Evolutionary conservation across 2,888 invertebrate species (phyloP).

Genomic region (Chymomyza fuscimana): DNA sequence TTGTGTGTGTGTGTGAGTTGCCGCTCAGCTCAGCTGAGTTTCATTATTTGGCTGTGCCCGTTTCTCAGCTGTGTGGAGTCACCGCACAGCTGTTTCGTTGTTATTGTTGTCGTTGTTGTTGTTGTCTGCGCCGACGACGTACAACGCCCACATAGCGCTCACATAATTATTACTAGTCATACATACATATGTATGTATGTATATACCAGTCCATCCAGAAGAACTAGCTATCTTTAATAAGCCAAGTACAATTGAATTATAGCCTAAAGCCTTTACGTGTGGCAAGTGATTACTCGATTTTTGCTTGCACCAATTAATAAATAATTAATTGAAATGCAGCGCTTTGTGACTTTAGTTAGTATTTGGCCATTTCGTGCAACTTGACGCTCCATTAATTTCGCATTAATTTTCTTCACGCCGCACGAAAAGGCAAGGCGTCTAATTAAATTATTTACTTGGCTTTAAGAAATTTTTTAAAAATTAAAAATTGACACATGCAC

Average conservation of each 20-base stretch:
- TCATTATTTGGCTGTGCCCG: background rate
- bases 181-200: background rate
- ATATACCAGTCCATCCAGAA: background rate
- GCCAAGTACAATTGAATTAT: no score
- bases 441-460: conserved; percentile 44
- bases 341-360: background rate
- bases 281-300: background rate
- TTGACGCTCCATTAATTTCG: conserved; percentile 72
- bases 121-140: conserved; percentile 34
- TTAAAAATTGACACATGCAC: conserved; percentile 43
- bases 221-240: background rate
- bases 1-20: background rate
- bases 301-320: conserved; percentile 46
- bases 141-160: conserved; percentile 66
- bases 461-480: conserved; percentile 20
- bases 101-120: conserved; percentile 12
- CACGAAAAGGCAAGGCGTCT: conserved; percentile 54
- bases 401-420: conserved; percentile 67
- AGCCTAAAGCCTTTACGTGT: background rate
- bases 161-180: conserved; percentile 17
- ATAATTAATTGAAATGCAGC: conserved; percentile 66
- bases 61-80: conserved; percentile 4
- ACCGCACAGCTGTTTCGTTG: conserved; percentile 4
- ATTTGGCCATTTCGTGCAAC: conserved; percentile 46
- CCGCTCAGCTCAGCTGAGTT: conserved; percentile 5